Evolutionary conservation across 1,140 invertebrate species (phyloP), one percentile per base, ranked within the genome.

Genomic region (Cheumatopsyche charites): DNA sequence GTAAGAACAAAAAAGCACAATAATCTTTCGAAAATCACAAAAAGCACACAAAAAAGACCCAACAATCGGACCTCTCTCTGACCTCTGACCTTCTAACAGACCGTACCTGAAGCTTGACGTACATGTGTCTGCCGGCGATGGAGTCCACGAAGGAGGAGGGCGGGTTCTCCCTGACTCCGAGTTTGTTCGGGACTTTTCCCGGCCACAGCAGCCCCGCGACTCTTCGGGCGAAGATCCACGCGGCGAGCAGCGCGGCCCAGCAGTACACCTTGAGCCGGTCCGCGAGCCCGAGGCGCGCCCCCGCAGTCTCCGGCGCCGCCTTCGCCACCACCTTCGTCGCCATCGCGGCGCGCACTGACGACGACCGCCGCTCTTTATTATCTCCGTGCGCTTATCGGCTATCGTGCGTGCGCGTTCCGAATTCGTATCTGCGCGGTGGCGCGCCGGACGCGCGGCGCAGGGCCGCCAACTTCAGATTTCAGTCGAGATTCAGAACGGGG

Each of bases 21-120:
- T 4, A 36, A 36, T 36, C 3, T 36, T 36, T 3, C 9, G n/a
- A 36, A 36, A 36, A 36, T 9, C 29, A 36, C 29, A 36, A 36
- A 36, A 36, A 36, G 3, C 29, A 36, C n/a, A n/a, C n/a, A 36
- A 36, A 36, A 36, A 36, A 36, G 9, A 4, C 9, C 29, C 29
- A 36, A 9, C 29, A n/a, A n/a, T n/a, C n/a, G n/a, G n/a, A 36
- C 29, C 29, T 36, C 9, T 36, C 29, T n/a, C n/a, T n/a, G 29
- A 36, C 29, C 29, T 36, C 29, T 9, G 29, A 36, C 3, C 29
- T 4, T 36, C 3, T 19, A 9, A 11, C 17, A 55, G 21, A 17
- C n/a, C 7, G 45, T 82, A 89, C 89, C 82, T 87, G 87, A 15
- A 90, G 79, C 81, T 90, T 90, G 15, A 90, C 83, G 74, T 89